A percentile compares a stretch with the other conserved stretches of the same genome.
Conservation (phyloP, 1,140 invertebrate species). For the Frieseomelitta varia region DNA sequence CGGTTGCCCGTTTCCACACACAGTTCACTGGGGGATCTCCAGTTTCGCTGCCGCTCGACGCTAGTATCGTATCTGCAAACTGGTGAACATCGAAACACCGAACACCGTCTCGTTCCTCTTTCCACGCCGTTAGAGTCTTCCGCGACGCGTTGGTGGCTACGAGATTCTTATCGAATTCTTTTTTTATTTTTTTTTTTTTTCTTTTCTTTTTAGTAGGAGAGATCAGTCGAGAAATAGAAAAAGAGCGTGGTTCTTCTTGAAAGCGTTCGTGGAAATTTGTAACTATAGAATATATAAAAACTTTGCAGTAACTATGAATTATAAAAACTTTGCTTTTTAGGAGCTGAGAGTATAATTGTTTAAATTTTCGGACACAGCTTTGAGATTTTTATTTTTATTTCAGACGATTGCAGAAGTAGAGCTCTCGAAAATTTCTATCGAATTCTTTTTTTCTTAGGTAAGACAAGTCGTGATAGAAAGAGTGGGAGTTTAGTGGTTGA, state of each 20-base stretch:
- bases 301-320: no score
- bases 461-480: neutral
- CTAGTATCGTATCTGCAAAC: constrained; percentile 1
- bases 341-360: no score
- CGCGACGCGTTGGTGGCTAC: neutral
- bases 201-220: no score
- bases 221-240: no score
- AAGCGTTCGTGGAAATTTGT: no score
- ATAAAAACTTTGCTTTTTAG: no score
- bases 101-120: neutral
- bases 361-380: no score
- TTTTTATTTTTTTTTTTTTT: neutral
- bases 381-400: no score
- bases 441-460: neutral
- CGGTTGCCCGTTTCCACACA: constrained; percentile 22
- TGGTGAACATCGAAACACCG: neutral
- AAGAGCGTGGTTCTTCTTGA: no score
- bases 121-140: neutral
- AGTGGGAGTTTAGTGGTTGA: neutral
- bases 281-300: no score
- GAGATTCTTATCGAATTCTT: neutral
- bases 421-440: neutral
- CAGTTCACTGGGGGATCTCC: constrained; percentile 11
- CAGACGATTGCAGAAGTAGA: no score
- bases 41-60: constrained; percentile 7